phyloP scores from a whole-genome alignment of 2,797 vertebrate species.

The Ceyx erithaca region DNA sequence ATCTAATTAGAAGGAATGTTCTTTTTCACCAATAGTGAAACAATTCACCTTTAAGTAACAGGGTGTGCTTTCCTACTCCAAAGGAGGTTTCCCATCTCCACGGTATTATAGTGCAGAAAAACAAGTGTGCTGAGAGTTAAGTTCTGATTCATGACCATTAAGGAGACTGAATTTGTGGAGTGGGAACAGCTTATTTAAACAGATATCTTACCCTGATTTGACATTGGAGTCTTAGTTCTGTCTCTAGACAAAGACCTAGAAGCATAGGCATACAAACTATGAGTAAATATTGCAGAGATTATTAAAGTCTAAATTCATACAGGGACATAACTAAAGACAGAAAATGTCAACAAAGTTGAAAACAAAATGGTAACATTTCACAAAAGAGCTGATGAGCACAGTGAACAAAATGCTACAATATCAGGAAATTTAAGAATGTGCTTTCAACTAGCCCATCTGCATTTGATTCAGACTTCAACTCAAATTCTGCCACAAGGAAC shows the following conservation, averaged over 20 bases:
- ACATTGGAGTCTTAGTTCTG: slow-evolving; percentile 19
- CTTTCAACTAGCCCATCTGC: slow-evolving; percentile 50
- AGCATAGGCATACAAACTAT: slow-evolving; percentile 43
- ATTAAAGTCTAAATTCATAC: slow-evolving; percentile 3
- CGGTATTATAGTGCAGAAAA: slow-evolving; percentile 21
- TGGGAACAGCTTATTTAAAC: slow-evolving; percentile 12
- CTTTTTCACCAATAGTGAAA: neutral
- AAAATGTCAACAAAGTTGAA: slow-evolving; percentile 1
- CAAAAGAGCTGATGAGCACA: neutral
- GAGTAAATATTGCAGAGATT: neutral
- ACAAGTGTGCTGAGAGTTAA: slow-evolving; percentile 3
- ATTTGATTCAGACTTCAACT: slow-evolving; percentile 31
- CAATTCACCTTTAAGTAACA: neutral
- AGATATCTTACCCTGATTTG: slow-evolving; percentile 11
- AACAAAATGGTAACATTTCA: slow-evolving; percentile 21
- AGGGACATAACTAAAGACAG: slow-evolving; percentile 19
- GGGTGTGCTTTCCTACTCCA: neutral
- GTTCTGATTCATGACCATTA: neutral
- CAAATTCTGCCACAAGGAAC: slow-evolving; percentile 8
- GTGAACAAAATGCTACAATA: slow-evolving; percentile 46
- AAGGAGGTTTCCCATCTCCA: neutral
- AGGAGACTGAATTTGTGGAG: neutral
- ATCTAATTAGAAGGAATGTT: neutral
- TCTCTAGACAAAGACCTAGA: slow-evolving; percentile 61
- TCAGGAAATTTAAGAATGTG: slow-evolving; percentile 49